Evolutionary conservation across 2,888 invertebrate species (phyloP).

Genomic region (Sphaerophoria rueppellii): DNA sequence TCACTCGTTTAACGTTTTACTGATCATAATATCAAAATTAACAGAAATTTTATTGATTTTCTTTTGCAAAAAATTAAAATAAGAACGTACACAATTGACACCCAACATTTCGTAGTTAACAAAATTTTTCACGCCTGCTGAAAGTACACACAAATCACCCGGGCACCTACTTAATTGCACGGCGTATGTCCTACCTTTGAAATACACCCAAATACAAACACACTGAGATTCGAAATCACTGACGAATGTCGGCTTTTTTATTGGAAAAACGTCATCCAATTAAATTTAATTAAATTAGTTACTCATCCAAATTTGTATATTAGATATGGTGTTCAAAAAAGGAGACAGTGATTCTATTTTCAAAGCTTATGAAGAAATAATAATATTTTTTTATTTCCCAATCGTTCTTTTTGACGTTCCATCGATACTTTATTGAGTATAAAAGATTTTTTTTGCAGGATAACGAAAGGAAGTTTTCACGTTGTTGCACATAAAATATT

Average conservation of each 20-base stretch:
- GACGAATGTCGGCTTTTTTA: conserved; percentile 55
- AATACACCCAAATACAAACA: conserved; percentile 52
- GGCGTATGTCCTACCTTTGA: conserved; percentile 8
- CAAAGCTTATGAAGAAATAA: too few species aligned
- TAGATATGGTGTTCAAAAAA: conserved; percentile 12
- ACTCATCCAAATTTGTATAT: conserved; percentile 32
- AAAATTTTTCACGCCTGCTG: background rate
- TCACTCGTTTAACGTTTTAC: too few species aligned
- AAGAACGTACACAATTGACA: background rate
- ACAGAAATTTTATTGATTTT: too few species aligned
- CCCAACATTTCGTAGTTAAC: background rate
- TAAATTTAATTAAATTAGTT: conserved; percentile 68
- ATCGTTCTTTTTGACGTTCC: conserved; percentile 42
- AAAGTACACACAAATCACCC: background rate
- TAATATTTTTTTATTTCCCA: too few species aligned
- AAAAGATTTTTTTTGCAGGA: conserved; percentile 28
- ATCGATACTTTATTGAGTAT: background rate
- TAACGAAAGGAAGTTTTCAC: background rate
- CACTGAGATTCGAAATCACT: conserved; percentile 39
- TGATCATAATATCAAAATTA: too few species aligned
- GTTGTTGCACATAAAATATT: background rate
- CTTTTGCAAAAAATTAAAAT: too few species aligned
- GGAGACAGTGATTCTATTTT: conserved; percentile 7
- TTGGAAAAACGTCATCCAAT: conserved; percentile 53
- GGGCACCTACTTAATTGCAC: background rate